Base-by-base conservation (phyloP, 2,113 vertebrate species). In the Dipodomys spectabilis region DNA sequence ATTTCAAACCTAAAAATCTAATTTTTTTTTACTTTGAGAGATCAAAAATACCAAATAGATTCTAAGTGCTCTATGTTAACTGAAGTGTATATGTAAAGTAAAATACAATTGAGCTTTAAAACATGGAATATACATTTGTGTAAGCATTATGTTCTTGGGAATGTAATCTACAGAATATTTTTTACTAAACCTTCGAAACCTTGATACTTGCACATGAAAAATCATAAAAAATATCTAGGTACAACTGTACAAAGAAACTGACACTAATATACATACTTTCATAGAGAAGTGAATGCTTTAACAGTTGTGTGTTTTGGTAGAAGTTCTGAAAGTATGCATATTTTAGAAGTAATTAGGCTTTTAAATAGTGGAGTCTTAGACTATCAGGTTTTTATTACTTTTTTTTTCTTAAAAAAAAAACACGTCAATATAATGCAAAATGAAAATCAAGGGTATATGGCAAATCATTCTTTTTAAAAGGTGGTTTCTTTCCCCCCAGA, bases 51-150 rank as follows among this genome's bases (percentile, higher is more conserved):
- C 95, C 86, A 96, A 97, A 97, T 98, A 97, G 94, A 94, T 97
- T 96, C 96, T 98, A 98, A 98, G 98, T 98, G 98, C 97, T 98
- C 97, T 98, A 98, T 95, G 97, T 98, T 98, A 98, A 98, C 95
- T 95, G 97, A 82, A 96, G 96, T 96, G 97, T 97, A 91, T 96
- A 98, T 80, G 97, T 88, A 98, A 97, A 97, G 96, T 95, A 97
- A 98, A 93, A 97, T 98, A 98, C 97, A 98, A 97, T 98, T 98
- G 97, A 97, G 96, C 96, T 98, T 98, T 97, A 96, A 97, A 97
- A 98, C 72, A 89, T 97, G 96, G 97, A 98, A 97, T 98, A 98
- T 97, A 98, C 96, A 92, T 96, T 98, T 96, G 96, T 98, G 97
- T 98, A 98, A 98, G 98, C 95, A 96, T 97, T 98, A 97, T 94